phyloP scores from a whole-genome alignment of 1,140 invertebrate species.

The Cylas formicarius region DNA sequence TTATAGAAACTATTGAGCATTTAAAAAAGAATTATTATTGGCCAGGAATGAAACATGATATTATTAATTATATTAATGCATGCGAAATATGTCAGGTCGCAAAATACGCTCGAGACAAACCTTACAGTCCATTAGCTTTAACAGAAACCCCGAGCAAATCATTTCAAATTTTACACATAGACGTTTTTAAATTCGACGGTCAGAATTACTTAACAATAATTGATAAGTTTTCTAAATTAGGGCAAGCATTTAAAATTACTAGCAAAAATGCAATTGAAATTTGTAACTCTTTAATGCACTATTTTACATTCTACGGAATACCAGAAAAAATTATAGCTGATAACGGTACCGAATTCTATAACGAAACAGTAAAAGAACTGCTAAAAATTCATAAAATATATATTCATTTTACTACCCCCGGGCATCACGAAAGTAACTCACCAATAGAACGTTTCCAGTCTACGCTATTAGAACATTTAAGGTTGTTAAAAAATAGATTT shows the following conservation, averaged over 20 bases:
- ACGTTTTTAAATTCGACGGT: no score
- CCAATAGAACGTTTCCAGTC: conserved; percentile 10
- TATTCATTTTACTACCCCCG: conserved; percentile 8
- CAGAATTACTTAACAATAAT: no score
- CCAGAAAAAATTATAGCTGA: conserved; percentile 6
- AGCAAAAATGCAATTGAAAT: conserved; percentile 4
- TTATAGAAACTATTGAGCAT: conserved; percentile 13
- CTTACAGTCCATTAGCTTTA: no score
- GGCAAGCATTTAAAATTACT: conserved; percentile 9
- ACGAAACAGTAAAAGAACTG: conserved; percentile 9
- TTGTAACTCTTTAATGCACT: conserved; percentile 13
- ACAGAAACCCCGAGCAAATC: no score
- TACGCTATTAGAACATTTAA: conserved; percentile 8
- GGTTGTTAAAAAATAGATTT: conserved; percentile 7
- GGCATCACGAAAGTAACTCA: neutral
- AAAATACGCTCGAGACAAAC: no score
- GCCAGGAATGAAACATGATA: conserved; percentile 1
- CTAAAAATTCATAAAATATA: conserved; percentile 11
- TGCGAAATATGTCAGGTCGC: no score
- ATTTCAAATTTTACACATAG: conserved; percentile 15
- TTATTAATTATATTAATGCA: conserved; percentile 16
- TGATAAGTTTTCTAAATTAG: conserved; percentile 12
- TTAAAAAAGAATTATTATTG: conserved; percentile 13
- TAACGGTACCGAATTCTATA: conserved; percentile 8
- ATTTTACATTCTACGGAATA: conserved; percentile 11